Base-by-base conservation (phyloP, 2,888 invertebrate genomes). In the Galerucella nymphaeae region DNA sequence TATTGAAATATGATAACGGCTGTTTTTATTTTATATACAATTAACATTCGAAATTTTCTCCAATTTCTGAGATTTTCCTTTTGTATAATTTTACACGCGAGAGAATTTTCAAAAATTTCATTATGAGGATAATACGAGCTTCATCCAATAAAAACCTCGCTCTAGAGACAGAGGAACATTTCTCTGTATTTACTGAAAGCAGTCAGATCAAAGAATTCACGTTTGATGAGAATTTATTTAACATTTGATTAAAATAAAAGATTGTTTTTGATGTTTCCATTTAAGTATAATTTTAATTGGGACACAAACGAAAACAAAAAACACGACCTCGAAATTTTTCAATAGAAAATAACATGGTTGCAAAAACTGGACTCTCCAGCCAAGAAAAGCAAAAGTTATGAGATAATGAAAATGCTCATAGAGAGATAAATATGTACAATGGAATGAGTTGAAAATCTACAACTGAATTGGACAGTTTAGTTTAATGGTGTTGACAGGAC, bases 91-190 rank as follows among this genome's bases (percentile, higher is more conserved):
- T 73, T 66, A 73, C 73, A 70, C 73, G 63, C 66, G 66, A 57
- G 48, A 57, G 70, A 73, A 73, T 73, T 66, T 70, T 70, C 66
- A 55, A 62, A 73, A 73, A 73, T 73, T 70, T 70, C 73, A 73
- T 70, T 66, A 66, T 66, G 66, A 66, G 63, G 42, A 73, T 55
- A 73, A 70, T 70, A 45, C 18, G 30, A 41, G 10, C 38, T 16
- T 38, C 30, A 53, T 38, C 62, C 62, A 41, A 62, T 69, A 61
- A 16, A 62, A 69, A 69, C 48, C 50, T 69, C 42, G 50, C 67
- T 20, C 16, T 50, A 45, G 48, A 48, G 59, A 59, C 59, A 42
- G 38, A 23, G 16, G 10, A 20, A 50, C 48, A 64, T 23, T 64
- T 20, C 16, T 55, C 20, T 50, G 10, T 55, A 55, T 14, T 18